Evolutionary conservation across 2,888 invertebrate genomes (phyloP).

Genomic region (Heliconius erato): DNA sequence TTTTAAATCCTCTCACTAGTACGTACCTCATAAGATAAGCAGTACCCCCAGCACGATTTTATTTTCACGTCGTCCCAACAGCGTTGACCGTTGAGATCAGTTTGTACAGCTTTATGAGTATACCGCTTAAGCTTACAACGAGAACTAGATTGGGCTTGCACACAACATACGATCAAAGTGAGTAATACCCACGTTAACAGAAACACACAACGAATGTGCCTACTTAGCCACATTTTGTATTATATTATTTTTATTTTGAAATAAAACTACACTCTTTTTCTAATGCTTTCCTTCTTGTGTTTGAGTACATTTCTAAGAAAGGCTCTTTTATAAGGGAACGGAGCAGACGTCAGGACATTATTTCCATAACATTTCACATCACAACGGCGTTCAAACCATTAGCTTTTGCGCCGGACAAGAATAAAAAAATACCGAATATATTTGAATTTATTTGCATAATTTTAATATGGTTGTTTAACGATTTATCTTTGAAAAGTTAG

Average conservation of each 20-base stretch:
- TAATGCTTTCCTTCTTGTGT: conserved; percentile 56
- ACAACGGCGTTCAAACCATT: conserved; percentile 75
- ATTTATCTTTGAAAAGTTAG: background rate
- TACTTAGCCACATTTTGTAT: conserved; percentile 53
- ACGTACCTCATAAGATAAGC: conserved; percentile 92
- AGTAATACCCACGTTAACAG: conserved; percentile 59
- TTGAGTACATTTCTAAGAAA: conserved; percentile 55
- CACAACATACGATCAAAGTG: conserved; percentile 60
- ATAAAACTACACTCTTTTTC: background rate
- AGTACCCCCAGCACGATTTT: conserved; percentile 93
- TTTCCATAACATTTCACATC: conserved; percentile 72
- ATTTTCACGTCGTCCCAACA: conserved; percentile 93
- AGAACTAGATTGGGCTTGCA: conserved; percentile 58
- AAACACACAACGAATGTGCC: conserved; percentile 52
- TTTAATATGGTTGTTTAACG: background rate
- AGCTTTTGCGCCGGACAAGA: conserved; percentile 56
- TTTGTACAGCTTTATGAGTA: conserved; percentile 76
- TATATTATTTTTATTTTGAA: background rate
- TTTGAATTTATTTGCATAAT: conserved; percentile 32
- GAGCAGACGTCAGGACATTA: conserved; percentile 74
- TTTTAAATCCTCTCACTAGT: background rate
- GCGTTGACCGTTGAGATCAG: conserved; percentile 87
- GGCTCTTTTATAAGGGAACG: conserved; percentile 71
- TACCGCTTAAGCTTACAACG: conserved; percentile 73
- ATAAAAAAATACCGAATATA: conserved; percentile 33